These are phyloP conservation scores for Danio aesculapii DNA, from an alignment of 2,797 vertebrate species.

Conservation along the genomic window DNA sequence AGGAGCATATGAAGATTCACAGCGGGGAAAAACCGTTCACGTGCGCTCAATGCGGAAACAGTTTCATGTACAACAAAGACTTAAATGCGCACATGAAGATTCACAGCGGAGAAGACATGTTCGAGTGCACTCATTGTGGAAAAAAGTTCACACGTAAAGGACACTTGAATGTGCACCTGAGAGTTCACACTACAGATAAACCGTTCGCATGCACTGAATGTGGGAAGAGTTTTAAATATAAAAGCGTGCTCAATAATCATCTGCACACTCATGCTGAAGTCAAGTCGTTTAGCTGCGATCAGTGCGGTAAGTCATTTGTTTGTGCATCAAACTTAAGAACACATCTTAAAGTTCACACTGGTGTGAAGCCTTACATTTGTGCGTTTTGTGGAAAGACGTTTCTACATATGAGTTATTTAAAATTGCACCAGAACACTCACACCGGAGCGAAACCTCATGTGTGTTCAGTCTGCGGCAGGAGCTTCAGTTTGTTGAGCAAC, in stretches of 20 bases:
- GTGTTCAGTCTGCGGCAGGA: neutral
- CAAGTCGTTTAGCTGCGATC: neutral
- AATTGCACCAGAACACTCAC: neutral
- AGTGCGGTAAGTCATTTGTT: slow-evolving; percentile 7
- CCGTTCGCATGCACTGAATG: slow-evolving; percentile 12
- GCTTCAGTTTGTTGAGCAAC: neutral
- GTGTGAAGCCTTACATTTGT: neutral
- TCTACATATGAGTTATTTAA: neutral
- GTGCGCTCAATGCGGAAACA: neutral
- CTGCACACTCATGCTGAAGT: neutral
- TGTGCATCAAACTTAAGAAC: neutral
- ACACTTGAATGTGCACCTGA: neutral
- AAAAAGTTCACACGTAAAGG: neutral
- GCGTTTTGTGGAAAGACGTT: neutral
- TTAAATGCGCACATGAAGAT: neutral
- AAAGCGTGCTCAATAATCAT: neutral
- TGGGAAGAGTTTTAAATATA: neutral
- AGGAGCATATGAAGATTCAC: neutral
- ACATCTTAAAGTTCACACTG: neutral
- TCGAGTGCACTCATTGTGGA: neutral
- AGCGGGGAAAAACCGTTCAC: neutral
- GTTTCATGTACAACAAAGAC: neutral
- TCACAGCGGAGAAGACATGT: neutral
- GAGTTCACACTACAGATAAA: slow-evolving; percentile 4
- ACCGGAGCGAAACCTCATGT: neutral